Evolutionary conservation across 2,888 invertebrate genomes (phyloP).

Genomic region (Lottia scabra): DNA sequence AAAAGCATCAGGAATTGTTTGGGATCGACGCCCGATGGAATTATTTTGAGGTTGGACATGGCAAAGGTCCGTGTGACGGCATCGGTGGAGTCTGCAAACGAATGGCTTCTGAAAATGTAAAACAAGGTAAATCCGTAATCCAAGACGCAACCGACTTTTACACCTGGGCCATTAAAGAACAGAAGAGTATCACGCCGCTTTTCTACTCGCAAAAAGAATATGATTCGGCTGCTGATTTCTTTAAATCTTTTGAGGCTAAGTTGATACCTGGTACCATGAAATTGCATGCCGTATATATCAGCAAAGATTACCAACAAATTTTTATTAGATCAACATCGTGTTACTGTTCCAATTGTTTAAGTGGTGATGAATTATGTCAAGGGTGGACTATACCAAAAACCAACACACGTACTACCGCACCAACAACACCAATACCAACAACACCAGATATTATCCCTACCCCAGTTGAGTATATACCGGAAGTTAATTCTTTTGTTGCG

Average conservation of each 20-base stretch:
- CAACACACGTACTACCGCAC: too few relatives aligned
- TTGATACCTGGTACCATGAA: constrained; percentile 9
- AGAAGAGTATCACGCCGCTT: background rate
- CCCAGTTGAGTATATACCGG: background rate
- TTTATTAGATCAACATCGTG: background rate
- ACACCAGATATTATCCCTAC: too few relatives aligned
- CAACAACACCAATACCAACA: too few relatives aligned
- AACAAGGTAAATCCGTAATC: constrained; percentile 24
- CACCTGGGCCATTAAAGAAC: constrained; percentile 11
- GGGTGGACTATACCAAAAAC: too few relatives aligned
- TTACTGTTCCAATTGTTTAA: background rate
- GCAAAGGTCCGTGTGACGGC: constrained; percentile 35
- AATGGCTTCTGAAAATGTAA: constrained; percentile 26
- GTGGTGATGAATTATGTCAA: background rate
- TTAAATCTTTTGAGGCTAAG: background rate
- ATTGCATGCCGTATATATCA: constrained; percentile 2
- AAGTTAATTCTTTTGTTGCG: background rate
- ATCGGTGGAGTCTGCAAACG: constrained; percentile 26
- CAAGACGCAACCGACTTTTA: constrained; percentile 18
- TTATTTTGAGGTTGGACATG: constrained; percentile 31
- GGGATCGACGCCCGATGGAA: constrained; percentile 25
- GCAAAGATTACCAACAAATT: background rate
- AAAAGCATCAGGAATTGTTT: constrained; percentile 19
- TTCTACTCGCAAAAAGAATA: constrained; percentile 5
- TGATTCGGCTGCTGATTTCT: background rate